Percentiles rank a stretch among this genome's conserved stretches.
phyloP scores from a whole-genome alignment of 64 coral and sea anemone genomes.

The Platygyra sinensis region DNA sequence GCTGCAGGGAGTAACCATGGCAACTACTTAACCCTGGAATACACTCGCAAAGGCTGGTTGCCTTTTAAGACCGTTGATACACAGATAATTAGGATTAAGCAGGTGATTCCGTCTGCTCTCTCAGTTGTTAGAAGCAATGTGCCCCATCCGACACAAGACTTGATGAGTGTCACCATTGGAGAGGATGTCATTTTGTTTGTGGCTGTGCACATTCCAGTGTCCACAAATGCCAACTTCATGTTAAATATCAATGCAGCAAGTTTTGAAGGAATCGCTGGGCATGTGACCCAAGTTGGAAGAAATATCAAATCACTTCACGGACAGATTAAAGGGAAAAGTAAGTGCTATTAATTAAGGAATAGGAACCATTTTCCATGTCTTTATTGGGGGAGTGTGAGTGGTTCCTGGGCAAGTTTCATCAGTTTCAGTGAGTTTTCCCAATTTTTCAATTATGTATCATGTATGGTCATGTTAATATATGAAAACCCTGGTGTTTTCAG shows the following conservation, averaged over 20 bases:
- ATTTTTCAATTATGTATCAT: too few species aligned
- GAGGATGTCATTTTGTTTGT: slow-evolving; percentile 61
- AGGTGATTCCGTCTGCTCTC: neutral
- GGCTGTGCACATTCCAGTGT: slow-evolving; percentile 65
- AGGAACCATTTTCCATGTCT: too few species aligned
- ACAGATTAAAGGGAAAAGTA: slow-evolving; percentile 32
- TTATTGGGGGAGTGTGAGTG: too few species aligned
- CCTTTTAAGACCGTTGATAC: neutral
- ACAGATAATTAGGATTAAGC: neutral
- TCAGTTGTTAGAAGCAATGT: slow-evolving; percentile 44
- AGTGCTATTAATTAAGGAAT: neutral
- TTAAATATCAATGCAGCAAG: slow-evolving; percentile 44
- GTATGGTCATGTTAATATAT: too few species aligned
- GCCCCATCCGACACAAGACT: neutral
- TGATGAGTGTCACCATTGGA: slow-evolving; percentile 52
- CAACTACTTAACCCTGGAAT: slow-evolving; percentile 31
- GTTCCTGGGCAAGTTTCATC: too few species aligned
- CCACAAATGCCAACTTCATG: slow-evolving; percentile 54
- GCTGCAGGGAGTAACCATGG: slow-evolving; percentile 23
- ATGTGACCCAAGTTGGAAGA: slow-evolving; percentile 38
- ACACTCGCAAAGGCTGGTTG: slow-evolving; percentile 54
- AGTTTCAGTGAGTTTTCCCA: too few species aligned
- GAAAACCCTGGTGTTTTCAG: too few species aligned
- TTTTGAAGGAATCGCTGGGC: slow-evolving; percentile 51
- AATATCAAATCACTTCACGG: slow-evolving; percentile 50